phyloP scores from a whole-genome alignment of 2,113 vertebrate species.

The Gobiocypris rarus region DNA sequence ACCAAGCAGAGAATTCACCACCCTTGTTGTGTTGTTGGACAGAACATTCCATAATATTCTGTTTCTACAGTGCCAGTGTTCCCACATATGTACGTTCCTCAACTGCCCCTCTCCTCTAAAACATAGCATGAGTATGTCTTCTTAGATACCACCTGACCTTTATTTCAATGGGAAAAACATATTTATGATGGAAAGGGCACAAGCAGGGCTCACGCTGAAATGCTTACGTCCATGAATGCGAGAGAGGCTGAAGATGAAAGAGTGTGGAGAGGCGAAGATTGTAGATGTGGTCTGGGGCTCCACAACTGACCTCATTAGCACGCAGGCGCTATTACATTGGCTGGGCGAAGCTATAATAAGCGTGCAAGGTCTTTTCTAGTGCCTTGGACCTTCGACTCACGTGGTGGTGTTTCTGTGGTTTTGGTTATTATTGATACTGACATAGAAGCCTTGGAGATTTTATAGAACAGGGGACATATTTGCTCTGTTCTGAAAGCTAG shows the following conservation, averaged over 20 bases:
- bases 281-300: background rate
- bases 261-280: background rate
- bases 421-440: background rate
- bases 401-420: too few relatives aligned
- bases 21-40: constrained; percentile 15
- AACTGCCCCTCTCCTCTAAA: background rate
- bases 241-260: constrained; percentile 25
- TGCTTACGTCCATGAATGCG: background rate
- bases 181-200: background rate
- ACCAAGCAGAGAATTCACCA: background rate
- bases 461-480: background rate
- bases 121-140: background rate
- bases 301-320: constrained; percentile 33
- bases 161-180: constrained; percentile 9
- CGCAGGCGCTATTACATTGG: too few relatives aligned
- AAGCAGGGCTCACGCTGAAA: background rate
- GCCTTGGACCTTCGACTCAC: background rate
- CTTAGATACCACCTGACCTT: constrained; percentile 15
- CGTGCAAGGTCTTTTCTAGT: background rate
- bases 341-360: constrained; percentile 7
- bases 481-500: background rate
- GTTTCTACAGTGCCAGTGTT: background rate
- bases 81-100: background rate
- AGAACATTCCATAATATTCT: background rate
- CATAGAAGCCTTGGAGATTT: background rate